phyloP scores from a whole-genome alignment of 2,113 vertebrate genomes.

The Murina feae region DNA sequence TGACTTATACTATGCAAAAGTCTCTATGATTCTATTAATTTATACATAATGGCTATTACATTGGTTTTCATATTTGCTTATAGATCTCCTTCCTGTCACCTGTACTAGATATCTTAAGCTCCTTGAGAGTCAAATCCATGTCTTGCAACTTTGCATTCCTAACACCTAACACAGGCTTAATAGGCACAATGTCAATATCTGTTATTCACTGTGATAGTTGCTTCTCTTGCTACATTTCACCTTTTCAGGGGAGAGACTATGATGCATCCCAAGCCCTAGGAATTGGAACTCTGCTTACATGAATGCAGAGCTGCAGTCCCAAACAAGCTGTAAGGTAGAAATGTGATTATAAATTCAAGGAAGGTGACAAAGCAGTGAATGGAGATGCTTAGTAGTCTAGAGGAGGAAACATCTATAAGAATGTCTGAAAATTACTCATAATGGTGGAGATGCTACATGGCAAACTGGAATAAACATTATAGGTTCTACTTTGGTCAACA shows the following conservation, averaged over 20 bases:
- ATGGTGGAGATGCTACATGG: background rate
- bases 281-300: background rate
- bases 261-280: background rate
- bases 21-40: background rate
- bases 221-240: background rate
- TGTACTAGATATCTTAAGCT: background rate
- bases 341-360: background rate
- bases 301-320: background rate
- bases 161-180: background rate
- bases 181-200: background rate
- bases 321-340: background rate
- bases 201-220: background rate
- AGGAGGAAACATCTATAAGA: background rate
- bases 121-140: background rate
- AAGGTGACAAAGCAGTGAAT: background rate
- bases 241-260: background rate
- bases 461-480: background rate
- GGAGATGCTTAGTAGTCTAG: background rate
- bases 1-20: background rate
- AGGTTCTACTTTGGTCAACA: background rate
- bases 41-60: background rate
- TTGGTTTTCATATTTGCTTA: background rate
- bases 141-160: background rate
- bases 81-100: background rate
- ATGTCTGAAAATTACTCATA: background rate